These are phyloP conservation scores for Xanthorhoe designata DNA, from an alignment of 2,888 invertebrate species.

Conservation along the genomic window DNA sequence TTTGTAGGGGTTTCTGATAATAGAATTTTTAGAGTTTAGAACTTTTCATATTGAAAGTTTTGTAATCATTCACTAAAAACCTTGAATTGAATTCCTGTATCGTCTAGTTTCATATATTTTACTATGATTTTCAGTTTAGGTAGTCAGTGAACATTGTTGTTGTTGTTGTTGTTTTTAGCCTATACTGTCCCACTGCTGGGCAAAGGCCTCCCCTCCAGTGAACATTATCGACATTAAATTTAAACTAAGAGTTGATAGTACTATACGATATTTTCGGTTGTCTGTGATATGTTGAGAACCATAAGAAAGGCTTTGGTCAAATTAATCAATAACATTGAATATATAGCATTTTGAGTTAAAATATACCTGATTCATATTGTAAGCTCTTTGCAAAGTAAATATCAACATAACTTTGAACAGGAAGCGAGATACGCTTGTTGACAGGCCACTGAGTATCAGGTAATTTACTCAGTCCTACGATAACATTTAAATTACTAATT, in stretches of 20 bases:
- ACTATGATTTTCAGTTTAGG: neutral
- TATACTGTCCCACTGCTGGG: too few relatives aligned
- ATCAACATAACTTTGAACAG: neutral
- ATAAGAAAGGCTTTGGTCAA: too few relatives aligned
- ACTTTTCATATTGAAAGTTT: neutral
- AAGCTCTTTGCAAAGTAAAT: neutral
- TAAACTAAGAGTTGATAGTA: too few relatives aligned
- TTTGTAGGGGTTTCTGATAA: constrained; percentile 32
- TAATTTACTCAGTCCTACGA: neutral
- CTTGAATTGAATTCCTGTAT: neutral
- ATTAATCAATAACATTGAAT: too few relatives aligned
- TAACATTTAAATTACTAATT: neutral
- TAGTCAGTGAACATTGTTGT: too few relatives aligned
- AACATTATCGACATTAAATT: too few relatives aligned
- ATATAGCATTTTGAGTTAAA: too few relatives aligned
- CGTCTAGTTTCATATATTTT: too few relatives aligned
- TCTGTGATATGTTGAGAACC: too few relatives aligned
- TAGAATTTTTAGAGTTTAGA: neutral
- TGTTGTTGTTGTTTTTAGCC: too few relatives aligned
- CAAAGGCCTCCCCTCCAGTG: too few relatives aligned
- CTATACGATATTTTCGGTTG: too few relatives aligned
- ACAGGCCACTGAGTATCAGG: neutral
- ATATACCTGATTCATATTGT: neutral
- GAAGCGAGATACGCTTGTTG: neutral
- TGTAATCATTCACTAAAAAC: neutral